Evolutionary conservation across 2,888 invertebrate genomes (phyloP), one percentile per base, ranked within the genome.

Genomic region (Leptinotarsa peninsularis): DNA sequence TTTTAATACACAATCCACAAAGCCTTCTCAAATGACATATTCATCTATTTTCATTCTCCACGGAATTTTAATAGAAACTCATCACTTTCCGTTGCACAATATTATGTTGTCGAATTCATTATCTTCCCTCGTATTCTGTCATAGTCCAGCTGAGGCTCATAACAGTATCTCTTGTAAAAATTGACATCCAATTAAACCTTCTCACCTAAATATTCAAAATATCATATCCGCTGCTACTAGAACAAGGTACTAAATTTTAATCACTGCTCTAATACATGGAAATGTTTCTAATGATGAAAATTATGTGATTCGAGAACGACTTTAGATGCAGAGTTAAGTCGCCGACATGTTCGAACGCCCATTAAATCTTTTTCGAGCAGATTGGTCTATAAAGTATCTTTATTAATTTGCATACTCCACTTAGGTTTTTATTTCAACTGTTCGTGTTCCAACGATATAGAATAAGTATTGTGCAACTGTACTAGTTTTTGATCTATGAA

Each of bases 261-360:
- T 63, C 17, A 63, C 4, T 63, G 33, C 10, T n/a, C 63, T n/a
- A 63, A 63, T 63, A n/a, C 5, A 63, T 63, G 14, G 18, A 63
- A 63, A 63, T 10, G 63, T 17, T 23, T 4, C 60, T 23, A 43
- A 14, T 17, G n/a, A 27, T 63, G 43, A 43, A 27, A 63, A 33
- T 63, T 63, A 33, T 63, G 43, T 43, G 63, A 33, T 63, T 63
- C n/a, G n/a, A 63, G 33, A 63, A n/a, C 63, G n/a, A 63, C 33
- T 63, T 63, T 17, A 63, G 33, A 63, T 23, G 27, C 43, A 18
- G 4, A 63, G n/a, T 33, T n/a, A n/a, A 63, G 43, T 63, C n/a
- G 33, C 43, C 63, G 63, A 63, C 63, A 63, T 63, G 43, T 63
- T 63, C 63, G n/a, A 63, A 63, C 63, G 63, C 18, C 63, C 43